Evolutionary conservation across 64 coral and sea anemone genomes (phyloP).

Genomic region (Montipora efflorescens): DNA sequence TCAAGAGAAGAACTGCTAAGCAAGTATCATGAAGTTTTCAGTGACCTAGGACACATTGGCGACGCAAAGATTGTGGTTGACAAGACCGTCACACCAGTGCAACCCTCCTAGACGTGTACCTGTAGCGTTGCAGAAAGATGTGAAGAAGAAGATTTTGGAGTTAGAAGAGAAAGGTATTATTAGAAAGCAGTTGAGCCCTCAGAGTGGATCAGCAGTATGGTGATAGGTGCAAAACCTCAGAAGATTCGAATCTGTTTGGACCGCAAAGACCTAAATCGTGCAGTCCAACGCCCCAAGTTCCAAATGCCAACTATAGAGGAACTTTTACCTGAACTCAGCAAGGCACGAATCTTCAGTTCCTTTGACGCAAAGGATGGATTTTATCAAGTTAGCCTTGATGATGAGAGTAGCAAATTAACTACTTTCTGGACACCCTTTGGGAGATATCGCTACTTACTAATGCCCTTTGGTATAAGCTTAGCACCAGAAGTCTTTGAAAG

Average conservation of each 20-base stretch:
- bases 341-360: conserved; percentile 12
- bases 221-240: conserved; percentile 19
- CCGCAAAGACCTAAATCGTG: conserved; percentile 49
- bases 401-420: no score
- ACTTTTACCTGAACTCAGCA: conserved; percentile 18
- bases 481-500: no score
- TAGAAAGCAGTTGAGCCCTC: neutral
- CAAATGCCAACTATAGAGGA: neutral
- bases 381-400: no score
- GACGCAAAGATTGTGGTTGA: no score
- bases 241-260: conserved; percentile 50
- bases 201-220: conserved; percentile 26
- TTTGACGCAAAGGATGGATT: conserved; percentile 28
- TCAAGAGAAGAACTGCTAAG: conserved; percentile 26
- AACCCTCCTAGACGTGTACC: neutral
- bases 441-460: no score
- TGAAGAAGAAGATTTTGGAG: no score
- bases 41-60: no score
- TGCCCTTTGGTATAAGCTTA: no score
- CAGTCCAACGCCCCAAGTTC: neutral
- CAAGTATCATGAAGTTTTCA: no score
- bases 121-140: no score
- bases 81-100: neutral
- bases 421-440: no score
- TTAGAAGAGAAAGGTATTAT: neutral